These are phyloP conservation scores for Strix uralensis DNA, from an alignment of 2,113 vertebrate species.

Conservation along the genomic window DNA sequence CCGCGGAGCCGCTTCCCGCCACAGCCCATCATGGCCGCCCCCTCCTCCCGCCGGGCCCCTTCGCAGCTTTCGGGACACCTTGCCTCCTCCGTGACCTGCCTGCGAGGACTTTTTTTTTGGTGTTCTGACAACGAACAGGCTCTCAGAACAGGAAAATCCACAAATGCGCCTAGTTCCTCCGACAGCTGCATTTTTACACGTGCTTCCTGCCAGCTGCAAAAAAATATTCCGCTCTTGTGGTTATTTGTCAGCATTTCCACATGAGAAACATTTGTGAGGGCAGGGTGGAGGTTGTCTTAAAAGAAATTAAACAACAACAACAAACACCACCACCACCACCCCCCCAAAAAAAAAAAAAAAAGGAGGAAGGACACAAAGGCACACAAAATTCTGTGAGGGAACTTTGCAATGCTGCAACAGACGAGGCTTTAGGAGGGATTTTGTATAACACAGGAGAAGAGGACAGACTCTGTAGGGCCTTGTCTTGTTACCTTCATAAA, in stretches of 20 bases:
- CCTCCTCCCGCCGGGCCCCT: too few species aligned
- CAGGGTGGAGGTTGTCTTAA: background rate
- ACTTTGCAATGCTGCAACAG: background rate
- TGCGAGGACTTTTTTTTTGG: background rate
- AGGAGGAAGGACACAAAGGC: background rate
- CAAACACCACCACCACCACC: too few species aligned
- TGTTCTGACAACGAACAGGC: background rate
- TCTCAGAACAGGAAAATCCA: background rate
- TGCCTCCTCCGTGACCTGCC: background rate
- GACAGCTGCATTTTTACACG: background rate
- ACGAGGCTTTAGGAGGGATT: background rate
- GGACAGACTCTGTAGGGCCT: background rate
- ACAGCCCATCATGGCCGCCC: background rate
- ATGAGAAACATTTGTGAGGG: background rate
- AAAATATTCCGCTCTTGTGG: background rate
- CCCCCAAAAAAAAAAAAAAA: too few species aligned
- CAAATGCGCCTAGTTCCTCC: background rate
- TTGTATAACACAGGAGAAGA: background rate
- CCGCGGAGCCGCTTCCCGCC: background rate
- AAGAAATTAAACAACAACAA: background rate
- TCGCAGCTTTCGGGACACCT: background rate
- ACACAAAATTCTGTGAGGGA: background rate
- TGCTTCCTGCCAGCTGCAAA: slow-evolving; percentile 28
- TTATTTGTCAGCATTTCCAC: background rate
- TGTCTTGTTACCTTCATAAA: background rate